Evolutionary conservation across 2,888 invertebrate genomes (phyloP), one percentile per base, ranked within the genome.

Genomic region (Polydrusus tereticollis): DNA sequence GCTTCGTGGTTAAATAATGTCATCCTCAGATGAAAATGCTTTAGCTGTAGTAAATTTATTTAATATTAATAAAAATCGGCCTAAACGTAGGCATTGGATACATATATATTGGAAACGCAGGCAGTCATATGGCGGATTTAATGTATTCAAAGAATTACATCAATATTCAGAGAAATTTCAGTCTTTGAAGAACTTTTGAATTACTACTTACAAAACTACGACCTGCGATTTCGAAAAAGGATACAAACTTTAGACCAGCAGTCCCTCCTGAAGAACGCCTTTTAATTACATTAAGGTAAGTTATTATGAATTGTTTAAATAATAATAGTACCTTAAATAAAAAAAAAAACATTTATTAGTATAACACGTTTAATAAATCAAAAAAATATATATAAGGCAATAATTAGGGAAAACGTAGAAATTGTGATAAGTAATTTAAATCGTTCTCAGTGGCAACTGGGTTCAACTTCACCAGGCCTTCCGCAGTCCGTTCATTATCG

Each of bases 401-500:
- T 38, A 12, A 38, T 38, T 38, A 38, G 38, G 38, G n/a, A 12
- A 38, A 38, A 38, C 38, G 38, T 38, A 38, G 38, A 38, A 38
- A 5, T 38, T 38, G 38, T 47, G 16, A 47, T 47, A 47, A 21
- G 47, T 47, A 47, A 47, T 47, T 47, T 16, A 47, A 47, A 47
- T 47, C 47, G 21, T 6, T 47, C 38, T 38, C 38, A 47, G 7
- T 21, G 8, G 18, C 7, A 47, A 16, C 14, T 18, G 16, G n/a
- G 21, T 47, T 21, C 16, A 47, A 20, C 3, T 47, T 21, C 18
- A 47, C 14, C 47, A 47, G 47, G 18, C 47, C 47, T 47, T 21
- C 47, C 16, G 47, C 47, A 47, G 47, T 47, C 47, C 47, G 38
- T 38, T 38, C 38, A 38, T 38, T 38, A 38, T 38, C 38, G 38